Conservation (phyloP, 1,140 invertebrate genomes). For the Aplysia californica region DNA sequence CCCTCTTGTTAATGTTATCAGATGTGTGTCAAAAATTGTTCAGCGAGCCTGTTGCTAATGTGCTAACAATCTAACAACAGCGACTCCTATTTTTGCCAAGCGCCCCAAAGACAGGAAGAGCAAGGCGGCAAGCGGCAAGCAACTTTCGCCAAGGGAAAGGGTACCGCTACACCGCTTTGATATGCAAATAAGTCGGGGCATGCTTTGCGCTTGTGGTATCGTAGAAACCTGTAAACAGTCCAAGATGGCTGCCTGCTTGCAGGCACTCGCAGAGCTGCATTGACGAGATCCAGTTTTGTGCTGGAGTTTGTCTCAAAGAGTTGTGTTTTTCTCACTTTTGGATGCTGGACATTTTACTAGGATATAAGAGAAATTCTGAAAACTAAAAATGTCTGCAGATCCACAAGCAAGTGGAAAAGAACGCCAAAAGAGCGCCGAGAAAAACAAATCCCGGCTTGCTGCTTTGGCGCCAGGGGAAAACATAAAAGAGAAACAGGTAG, state of each 20-base stretch:
- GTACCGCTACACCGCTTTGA: background rate
- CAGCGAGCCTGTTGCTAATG: background rate
- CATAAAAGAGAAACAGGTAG: conserved; percentile 64
- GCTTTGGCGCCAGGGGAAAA: conserved; percentile 59
- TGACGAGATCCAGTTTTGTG: background rate
- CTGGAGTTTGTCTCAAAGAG: background rate
- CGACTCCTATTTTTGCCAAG: background rate
- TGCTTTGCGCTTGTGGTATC: conserved; percentile 31
- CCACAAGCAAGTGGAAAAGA: conserved; percentile 11
- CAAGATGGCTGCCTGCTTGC: conserved; percentile 32
- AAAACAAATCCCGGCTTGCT: conserved; percentile 54
- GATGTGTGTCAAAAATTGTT: background rate
- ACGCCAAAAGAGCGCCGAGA: conserved; percentile 37
- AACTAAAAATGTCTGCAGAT: conserved; percentile 28
- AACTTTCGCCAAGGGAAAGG: background rate
- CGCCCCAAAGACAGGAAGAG: background rate
- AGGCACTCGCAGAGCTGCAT: background rate
- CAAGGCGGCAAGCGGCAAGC: background rate
- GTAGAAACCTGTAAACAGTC: conserved; percentile 47
- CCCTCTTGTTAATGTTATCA: background rate
- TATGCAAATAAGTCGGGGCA: conserved; percentile 34
- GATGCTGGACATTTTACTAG: background rate
- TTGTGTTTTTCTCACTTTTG: background rate
- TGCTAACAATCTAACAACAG: background rate
- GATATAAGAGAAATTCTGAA: background rate